Conservation (phyloP, 2,797 vertebrate species). For the Pteropus rufus region DNA sequence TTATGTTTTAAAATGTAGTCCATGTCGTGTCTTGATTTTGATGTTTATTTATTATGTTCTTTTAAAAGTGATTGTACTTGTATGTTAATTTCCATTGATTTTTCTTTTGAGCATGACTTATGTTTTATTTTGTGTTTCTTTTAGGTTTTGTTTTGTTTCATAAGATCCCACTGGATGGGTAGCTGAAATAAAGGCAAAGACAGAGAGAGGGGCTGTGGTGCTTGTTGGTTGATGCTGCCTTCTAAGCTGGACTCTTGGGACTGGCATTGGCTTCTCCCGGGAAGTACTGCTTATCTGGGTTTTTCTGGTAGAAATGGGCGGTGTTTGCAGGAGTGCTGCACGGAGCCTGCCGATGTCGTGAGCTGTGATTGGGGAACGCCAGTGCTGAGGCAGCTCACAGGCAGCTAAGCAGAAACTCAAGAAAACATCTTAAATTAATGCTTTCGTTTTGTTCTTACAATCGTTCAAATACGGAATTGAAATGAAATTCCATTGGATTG, state of each 20-base stretch:
- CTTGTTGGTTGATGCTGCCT: slow-evolving; percentile 79
- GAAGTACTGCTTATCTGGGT: slow-evolving; percentile 78
- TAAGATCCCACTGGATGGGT: slow-evolving; percentile 96
- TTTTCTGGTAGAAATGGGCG: slow-evolving; percentile 76
- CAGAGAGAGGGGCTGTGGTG: slow-evolving; percentile 84
- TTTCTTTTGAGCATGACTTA: slow-evolving; percentile 83
- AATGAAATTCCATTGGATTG: slow-evolving; percentile 61
- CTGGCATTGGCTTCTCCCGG: slow-evolving; percentile 77
- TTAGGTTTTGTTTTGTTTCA: slow-evolving; percentile 99
- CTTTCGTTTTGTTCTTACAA: slow-evolving; percentile 61
- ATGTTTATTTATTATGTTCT: slow-evolving; percentile 75
- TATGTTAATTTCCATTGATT: slow-evolving; percentile 79
- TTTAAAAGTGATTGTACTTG: slow-evolving; percentile 71
- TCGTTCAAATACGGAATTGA: slow-evolving; percentile 71
- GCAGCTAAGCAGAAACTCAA: slow-evolving; percentile 79
- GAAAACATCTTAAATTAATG: slow-evolving; percentile 77
- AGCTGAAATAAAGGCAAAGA: slow-evolving; percentile 89
- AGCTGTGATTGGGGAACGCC: slow-evolving; percentile 74
- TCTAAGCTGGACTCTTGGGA: slow-evolving; percentile 81
- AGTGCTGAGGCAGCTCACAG: slow-evolving; percentile 69
- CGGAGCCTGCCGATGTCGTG: slow-evolving; percentile 63
- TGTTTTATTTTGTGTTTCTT: slow-evolving; percentile 91
- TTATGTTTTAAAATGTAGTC: slow-evolving; percentile 74
- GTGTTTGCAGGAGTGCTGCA: slow-evolving; percentile 66
- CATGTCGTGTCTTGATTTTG: slow-evolving; percentile 72